A percentile compares a stretch with the other conserved stretches of the same genome.
phyloP scores from a whole-genome alignment of 2,113 vertebrate genomes.

The Antechinus flavipes region DNA sequence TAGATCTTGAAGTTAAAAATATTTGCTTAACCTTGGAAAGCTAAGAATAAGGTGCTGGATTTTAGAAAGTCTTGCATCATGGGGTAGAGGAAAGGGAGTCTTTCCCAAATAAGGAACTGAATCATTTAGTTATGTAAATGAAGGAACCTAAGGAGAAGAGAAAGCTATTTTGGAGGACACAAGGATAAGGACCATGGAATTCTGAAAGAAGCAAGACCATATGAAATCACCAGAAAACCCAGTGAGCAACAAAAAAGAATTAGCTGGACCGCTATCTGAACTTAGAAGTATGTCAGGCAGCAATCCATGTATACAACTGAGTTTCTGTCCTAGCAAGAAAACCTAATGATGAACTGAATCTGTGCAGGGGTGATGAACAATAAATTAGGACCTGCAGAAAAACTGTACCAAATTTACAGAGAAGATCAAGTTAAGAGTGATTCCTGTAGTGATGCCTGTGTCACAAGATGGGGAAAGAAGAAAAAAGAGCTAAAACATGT shows the following conservation, averaged over 20 bases:
- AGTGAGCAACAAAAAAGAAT: neutral
- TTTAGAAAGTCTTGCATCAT: neutral
- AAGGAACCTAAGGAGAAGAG: neutral
- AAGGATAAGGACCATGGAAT: neutral
- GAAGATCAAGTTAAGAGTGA: neutral
- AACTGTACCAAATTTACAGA: neutral
- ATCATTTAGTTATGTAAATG: neutral
- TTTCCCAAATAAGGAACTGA: neutral
- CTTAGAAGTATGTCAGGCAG: too few species aligned
- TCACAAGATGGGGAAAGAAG: neutral
- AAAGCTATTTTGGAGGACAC: neutral
- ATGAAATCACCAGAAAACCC: neutral
- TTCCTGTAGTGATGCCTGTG: neutral
- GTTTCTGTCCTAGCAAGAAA: too few species aligned
- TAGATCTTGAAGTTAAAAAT: neutral
- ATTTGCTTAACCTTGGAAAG: neutral
- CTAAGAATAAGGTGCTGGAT: neutral
- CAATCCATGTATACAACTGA: too few species aligned
- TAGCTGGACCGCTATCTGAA: neutral
- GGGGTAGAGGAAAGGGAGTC: neutral
- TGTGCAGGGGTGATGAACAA: neutral
- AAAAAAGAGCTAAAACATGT: neutral
- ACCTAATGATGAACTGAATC: neutral
- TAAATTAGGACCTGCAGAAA: neutral
- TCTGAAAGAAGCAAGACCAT: neutral